Evolutionary conservation across 2,113 vertebrate species (phyloP), one percentile per base, ranked within the genome.

Genomic region (Phylloscopus trochiloides): DNA sequence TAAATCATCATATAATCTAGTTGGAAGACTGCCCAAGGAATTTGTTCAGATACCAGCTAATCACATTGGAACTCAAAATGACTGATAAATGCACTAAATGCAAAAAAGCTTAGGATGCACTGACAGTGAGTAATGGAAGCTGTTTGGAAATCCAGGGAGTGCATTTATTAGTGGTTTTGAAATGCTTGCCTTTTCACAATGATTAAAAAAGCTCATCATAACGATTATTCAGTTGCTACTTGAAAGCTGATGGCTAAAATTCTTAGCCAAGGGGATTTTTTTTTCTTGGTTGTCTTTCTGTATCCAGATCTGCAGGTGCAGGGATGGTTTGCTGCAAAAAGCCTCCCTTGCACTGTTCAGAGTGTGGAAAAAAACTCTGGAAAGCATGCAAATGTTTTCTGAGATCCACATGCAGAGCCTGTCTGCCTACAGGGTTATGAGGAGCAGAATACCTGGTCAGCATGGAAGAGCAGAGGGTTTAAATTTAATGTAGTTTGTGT

Each of bases 111-210:
- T 40, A 34, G 17, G 32, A 16, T 36, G 42, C 38, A n/a, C 7
- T 81, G 80, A 42, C 50, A 90, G 63, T 91, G 71, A 94, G 81
- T 76, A 96, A 92, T 83, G 42, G 71, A 85, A 91, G 51, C 62
- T 73, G 17, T 58, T 73, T 65, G 66, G 71, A 88, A 96, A 88
- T 82, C 38, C 52, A 92, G 70, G 32, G 58, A 82, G 58, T 66
- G 74, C 48, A 73, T 93, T 95, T 85, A 65, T 78, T 76, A 43
- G 40, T 48, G 47, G 26, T 79, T 93, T 93, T 7, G 12, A 47
- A 89, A 88, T 61, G 34, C 80, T 65, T 90, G 22, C 38, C 38
- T 92, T 95, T 91, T 89, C 62, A 65, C 5, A 2, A 36, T 90
- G 55, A 95, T 93, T 90, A 77, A 88, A 96, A 89, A 65, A 38